Conservation (phyloP, 2,797 vertebrate species). For the Neosilurus mollespiculum region DNA sequence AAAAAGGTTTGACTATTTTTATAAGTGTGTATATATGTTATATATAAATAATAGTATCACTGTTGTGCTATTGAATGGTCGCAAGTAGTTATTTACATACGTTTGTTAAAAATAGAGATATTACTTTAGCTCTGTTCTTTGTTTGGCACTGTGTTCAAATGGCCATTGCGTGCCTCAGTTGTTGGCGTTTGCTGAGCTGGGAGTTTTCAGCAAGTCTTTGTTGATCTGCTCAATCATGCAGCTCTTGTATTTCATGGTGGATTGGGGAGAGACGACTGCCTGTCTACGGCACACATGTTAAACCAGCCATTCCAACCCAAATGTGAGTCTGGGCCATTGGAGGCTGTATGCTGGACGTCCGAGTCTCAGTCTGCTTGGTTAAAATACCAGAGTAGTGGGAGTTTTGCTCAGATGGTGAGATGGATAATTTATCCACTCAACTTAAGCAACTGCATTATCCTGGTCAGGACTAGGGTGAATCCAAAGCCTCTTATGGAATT, state of each 20-base stretch:
- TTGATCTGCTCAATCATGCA: conserved; percentile 76
- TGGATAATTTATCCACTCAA: neutral
- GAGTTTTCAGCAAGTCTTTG: conserved; percentile 75
- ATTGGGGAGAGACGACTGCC: conserved; percentile 39
- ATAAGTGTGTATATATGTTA: neutral
- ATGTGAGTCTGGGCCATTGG: conserved; percentile 42
- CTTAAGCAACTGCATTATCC: neutral
- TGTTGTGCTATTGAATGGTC: neutral
- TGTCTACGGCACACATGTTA: conserved; percentile 53
- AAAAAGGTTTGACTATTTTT: neutral
- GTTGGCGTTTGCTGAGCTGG: conserved; percentile 73
- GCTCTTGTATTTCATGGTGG: conserved; percentile 66
- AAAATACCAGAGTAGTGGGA: neutral
- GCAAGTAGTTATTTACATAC: neutral
- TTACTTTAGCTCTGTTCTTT: conserved; percentile 1
- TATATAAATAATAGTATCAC: neutral
- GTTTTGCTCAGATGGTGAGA: conserved; percentile 13
- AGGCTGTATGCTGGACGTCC: neutral
- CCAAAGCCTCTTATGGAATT: neutral
- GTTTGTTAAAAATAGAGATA: conserved; percentile 6
- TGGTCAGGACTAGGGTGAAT: neutral
- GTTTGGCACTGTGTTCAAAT: conserved; percentile 1
- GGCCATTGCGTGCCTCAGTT: conserved; percentile 21
- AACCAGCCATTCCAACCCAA: conserved; percentile 26
- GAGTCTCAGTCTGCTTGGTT: neutral